Conservation (phyloP, 2,797 vertebrate species). For the Meda fulgida region DNA sequence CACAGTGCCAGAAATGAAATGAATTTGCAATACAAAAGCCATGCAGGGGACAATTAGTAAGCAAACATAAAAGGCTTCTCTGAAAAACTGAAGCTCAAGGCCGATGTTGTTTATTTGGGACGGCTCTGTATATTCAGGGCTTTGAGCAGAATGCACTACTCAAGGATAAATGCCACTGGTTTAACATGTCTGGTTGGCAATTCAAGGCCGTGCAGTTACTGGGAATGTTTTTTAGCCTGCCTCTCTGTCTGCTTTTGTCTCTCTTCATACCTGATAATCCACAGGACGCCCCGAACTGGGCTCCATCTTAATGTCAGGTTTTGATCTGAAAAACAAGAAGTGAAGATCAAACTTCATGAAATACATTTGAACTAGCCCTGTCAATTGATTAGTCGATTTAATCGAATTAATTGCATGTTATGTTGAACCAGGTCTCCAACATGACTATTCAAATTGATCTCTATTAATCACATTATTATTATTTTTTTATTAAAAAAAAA, state of each 20-base stretch:
- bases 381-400: not conserved
- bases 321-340: conserved; percentile 81
- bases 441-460: not conserved
- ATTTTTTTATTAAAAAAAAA: not conserved
- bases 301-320: conserved; percentile 98
- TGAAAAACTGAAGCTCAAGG: conserved; percentile 43
- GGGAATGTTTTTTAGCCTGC: not conserved
- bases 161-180: conserved; percentile 3
- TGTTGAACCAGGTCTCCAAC: not conserved
- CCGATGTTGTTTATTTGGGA: conserved; percentile 43
- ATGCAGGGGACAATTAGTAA: conserved; percentile 34
- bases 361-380: not conserved
- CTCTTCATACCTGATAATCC: conserved; percentile 89
- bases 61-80: conserved; percentile 41
- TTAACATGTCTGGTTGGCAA: conserved; percentile 5
- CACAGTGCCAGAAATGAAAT: conserved; percentile 21
- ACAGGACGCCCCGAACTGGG: conserved; percentile 89
- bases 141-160: conserved; percentile 27
- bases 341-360: not conserved
- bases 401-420: not conserved
- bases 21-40: conserved; percentile 32
- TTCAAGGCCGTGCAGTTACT: not conserved
- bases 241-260: not conserved
- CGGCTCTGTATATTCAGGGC: conserved; percentile 10
- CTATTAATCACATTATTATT: not conserved